Evolutionary conservation across 2,888 invertebrate species (phyloP), one percentile per base, ranked within the genome.

Genomic region (Amblyjoppa fuscipennis): DNA sequence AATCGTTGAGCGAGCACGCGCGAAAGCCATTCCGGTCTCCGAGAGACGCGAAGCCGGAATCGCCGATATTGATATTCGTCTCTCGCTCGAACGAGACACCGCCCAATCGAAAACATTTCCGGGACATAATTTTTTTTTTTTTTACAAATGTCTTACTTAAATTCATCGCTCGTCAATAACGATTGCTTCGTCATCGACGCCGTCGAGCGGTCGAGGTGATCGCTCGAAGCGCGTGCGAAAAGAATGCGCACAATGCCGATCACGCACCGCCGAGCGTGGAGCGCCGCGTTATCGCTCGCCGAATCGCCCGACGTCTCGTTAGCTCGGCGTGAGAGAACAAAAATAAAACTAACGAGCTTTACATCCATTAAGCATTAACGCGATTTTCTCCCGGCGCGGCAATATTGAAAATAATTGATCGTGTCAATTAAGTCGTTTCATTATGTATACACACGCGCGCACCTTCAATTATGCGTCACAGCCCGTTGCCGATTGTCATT

Each of bases 341-440:
- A 13, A 59, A 59, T 31, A 73, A 61, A 80, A 73, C 45, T 45
- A 77, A n/a, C 25, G 71, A 56, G 68, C 56, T 68, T 68, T 20
- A 59, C 80, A 81, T 77, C 66, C 73, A 81, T 80, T 81, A 77
- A 77, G 61, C 73, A 61, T 71, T 45, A 25, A 53, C 34, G 59
- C 20, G 73, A 70, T 74, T 83, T 81, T 78, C 73, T 51, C 64
- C 7, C 45, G 3, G 41, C 71, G 31, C 31, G 41, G 49, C 75
- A 69, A 70, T 38, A 70, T 56, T 28, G 59, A 64, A 70, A 66
- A 56, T 87, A 87, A 89, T 90, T 88, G 86, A 90, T 90, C 69
- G 81, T 73, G 51, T 73, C 85, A 85, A 89, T 89, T 88, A 88
- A 68, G 79, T 68, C 59, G 51, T 34, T 81, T 86, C 81, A 87